phyloP scores from a whole-genome alignment of 2,888 invertebrate species.

The Clanis bilineata region DNA sequence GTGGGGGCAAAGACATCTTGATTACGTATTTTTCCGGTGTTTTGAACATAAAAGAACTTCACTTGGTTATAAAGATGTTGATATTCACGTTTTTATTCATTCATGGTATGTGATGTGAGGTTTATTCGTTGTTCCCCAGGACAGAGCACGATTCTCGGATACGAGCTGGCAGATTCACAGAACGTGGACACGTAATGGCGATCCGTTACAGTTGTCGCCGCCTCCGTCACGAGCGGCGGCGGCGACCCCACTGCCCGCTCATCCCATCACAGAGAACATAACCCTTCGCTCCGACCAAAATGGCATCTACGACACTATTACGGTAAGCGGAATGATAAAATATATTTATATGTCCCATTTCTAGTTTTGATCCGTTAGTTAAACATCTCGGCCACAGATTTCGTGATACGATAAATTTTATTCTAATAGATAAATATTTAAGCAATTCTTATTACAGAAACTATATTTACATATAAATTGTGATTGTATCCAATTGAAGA shows the following conservation, averaged over 20 bases:
- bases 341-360: background rate
- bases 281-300: slow-evolving; percentile 60
- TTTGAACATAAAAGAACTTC: background rate
- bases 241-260: slow-evolving; percentile 47
- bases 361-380: background rate
- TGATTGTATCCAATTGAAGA: background rate
- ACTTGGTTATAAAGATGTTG: background rate
- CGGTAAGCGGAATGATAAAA: slow-evolving; percentile 48
- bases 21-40: background rate
- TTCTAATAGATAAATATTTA: background rate
- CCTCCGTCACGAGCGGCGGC: slow-evolving; percentile 51
- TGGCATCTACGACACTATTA: slow-evolving; percentile 77
- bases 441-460: background rate
- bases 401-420: background rate
- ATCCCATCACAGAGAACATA: slow-evolving; percentile 41
- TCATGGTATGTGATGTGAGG: slow-evolving; percentile 20
- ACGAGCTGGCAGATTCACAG: slow-evolving; percentile 89
- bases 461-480: background rate
- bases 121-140: slow-evolving; percentile 63
- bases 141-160: slow-evolving; percentile 86
- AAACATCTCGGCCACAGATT: background rate
- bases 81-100: background rate
- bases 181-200: slow-evolving; percentile 83
- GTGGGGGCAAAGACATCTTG: background rate
- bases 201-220: slow-evolving; percentile 66